phyloP scores from a whole-genome alignment of 2,888 invertebrate species.

The Drosophila formosana region DNA sequence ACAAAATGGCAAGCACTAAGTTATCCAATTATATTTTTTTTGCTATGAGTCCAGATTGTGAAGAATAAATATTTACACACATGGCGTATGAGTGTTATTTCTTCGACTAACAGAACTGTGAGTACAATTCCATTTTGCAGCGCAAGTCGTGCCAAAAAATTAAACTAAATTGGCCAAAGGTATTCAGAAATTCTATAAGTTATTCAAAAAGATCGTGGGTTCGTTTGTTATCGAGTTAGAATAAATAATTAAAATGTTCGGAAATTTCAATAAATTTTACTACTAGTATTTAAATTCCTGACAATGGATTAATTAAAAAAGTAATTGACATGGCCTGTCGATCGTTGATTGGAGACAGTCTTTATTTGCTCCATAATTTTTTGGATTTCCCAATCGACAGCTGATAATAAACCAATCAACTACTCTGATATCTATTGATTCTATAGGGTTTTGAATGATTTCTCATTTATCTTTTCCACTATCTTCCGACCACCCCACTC shows the following conservation, averaged over 20 bases:
- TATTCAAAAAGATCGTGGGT: background rate
- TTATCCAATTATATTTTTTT: constrained; percentile 13
- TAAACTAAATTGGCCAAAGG: background rate
- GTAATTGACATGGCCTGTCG: constrained; percentile 9
- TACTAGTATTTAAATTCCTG: too few relatives aligned
- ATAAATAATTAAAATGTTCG: too few relatives aligned
- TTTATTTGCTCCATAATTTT: too few relatives aligned
- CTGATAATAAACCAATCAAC: constrained; percentile 14
- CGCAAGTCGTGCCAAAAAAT: background rate
- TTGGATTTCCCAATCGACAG: background rate
- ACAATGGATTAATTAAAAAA: constrained; percentile 26
- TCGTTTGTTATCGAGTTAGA: background rate
- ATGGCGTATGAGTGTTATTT: constrained; percentile 27
- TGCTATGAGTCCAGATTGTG: constrained; percentile 16
- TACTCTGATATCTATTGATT: background rate
- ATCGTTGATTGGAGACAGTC: too few relatives aligned
- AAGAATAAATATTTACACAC: constrained; percentile 53
- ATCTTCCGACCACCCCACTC: background rate
- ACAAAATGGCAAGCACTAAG: constrained; percentile 6
- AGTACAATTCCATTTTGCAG: background rate
- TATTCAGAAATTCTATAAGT: background rate
- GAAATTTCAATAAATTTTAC: too few relatives aligned
- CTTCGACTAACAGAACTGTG: background rate
- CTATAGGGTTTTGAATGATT: background rate
- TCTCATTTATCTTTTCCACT: background rate